Conservation (phyloP, 2,888 invertebrate genomes). For the Phyllotreta cruciferae region DNA sequence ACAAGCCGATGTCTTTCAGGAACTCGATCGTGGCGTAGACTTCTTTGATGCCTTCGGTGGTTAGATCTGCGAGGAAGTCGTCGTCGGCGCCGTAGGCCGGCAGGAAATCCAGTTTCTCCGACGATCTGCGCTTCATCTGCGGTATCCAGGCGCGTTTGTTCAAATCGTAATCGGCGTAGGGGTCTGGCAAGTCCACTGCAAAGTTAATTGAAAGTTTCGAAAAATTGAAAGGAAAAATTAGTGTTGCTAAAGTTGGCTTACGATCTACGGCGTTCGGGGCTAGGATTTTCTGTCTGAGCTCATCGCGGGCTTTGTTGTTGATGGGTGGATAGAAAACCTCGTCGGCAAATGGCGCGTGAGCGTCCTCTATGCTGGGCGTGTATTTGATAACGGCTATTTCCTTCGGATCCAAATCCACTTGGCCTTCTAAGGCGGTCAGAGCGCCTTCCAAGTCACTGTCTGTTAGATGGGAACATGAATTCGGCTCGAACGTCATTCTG, state of each 20-base stretch:
- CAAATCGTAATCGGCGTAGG: conserved; percentile 51
- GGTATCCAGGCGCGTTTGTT: conserved; percentile 56
- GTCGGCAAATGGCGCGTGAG: conserved; percentile 76
- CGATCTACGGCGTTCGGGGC: conserved; percentile 59
- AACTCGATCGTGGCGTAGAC: conserved; percentile 49
- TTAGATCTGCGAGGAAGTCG: conserved; percentile 35
- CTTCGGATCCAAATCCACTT: conserved; percentile 67
- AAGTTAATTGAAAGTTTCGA: conserved; percentile 8
- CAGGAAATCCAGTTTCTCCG: conserved; percentile 45
- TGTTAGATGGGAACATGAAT: conserved; percentile 61
- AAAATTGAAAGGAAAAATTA: neutral
- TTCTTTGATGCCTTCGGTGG: conserved; percentile 45
- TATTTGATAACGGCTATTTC: conserved; percentile 82
- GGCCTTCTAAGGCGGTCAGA: conserved; percentile 62
- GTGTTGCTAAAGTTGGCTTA: conserved; percentile 20
- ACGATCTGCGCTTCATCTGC: conserved; percentile 55
- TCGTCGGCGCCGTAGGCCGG: conserved; percentile 43
- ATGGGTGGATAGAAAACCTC: conserved; percentile 80
- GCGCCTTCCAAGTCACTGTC: conserved; percentile 65
- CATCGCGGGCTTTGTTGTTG: conserved; percentile 57
- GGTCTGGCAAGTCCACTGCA: conserved; percentile 57
- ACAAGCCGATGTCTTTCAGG: conserved; percentile 47
- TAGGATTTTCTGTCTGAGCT: conserved; percentile 61
- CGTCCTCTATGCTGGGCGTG: conserved; percentile 71
- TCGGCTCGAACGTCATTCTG: conserved; percentile 59